Percentiles rank a stretch among this genome's conserved stretches.
Evolutionary conservation across 2,113 vertebrate genomes (phyloP).

Genomic region (Talpa occidentalis): DNA sequence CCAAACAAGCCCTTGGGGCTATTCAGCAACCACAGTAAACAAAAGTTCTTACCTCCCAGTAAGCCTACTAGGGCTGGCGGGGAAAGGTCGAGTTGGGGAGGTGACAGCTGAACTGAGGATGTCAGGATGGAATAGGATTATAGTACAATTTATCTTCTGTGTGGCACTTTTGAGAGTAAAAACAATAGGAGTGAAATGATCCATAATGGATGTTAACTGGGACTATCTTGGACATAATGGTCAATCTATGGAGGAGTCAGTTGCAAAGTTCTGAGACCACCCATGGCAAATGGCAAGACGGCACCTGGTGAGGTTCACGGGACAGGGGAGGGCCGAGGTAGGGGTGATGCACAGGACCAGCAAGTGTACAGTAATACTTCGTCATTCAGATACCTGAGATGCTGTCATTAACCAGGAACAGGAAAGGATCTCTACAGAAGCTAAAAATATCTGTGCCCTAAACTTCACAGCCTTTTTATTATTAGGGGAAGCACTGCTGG

Average conservation of each 20-base stretch:
- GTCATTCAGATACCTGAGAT: background rate
- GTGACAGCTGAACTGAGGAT: background rate
- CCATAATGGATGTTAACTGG: background rate
- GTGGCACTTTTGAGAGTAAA: background rate
- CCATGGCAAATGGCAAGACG: background rate
- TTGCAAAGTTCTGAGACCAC: background rate
- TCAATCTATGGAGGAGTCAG: background rate
- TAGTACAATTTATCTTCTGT: background rate
- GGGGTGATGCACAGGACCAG: background rate
- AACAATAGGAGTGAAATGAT: background rate
- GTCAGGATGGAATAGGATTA: background rate
- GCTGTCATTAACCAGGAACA: background rate
- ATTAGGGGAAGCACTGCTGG: background rate
- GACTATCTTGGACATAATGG: background rate
- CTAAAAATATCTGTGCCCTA: background rate
- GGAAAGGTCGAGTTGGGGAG: background rate
- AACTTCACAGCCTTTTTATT: background rate
- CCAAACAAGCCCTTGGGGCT: background rate
- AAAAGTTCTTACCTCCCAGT: background rate
- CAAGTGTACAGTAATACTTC: no score
- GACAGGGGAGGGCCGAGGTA: background rate
- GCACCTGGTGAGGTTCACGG: accelerated
- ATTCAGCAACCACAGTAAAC: background rate
- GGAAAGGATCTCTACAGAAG: background rate
- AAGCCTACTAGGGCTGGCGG: no score